A percentile compares a stretch with the other conserved stretches of the same genome.
Evolutionary conservation across 1,140 invertebrate genomes (phyloP).

Genomic region (Neodiprion virginianus): DNA sequence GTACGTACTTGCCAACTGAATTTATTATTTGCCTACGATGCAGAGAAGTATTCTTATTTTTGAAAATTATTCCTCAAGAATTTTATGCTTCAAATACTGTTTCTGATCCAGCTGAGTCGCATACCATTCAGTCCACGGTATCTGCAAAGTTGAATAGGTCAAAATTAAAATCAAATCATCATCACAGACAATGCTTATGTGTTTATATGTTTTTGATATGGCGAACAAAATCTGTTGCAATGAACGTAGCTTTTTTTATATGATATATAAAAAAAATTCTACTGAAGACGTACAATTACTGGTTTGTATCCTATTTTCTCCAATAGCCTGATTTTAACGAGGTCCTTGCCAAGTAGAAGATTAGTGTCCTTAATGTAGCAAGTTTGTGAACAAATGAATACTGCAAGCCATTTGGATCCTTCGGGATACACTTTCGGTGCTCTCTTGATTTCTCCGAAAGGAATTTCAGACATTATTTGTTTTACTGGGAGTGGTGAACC

Average conservation of each 20-base stretch:
- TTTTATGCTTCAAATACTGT: background rate
- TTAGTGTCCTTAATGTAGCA: constrained; percentile 49
- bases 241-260: too few species aligned
- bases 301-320: constrained; percentile 65
- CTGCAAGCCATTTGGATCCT: constrained; percentile 54
- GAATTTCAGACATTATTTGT: constrained; percentile 42
- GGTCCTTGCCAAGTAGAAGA: constrained; percentile 50
- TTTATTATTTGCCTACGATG: too few species aligned
- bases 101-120: background rate
- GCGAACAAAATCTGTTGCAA: too few species aligned
- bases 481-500: constrained; percentile 50
- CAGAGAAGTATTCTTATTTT: too few species aligned
- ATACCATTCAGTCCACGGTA: constrained; percentile 28
- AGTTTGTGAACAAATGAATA: constrained; percentile 58
- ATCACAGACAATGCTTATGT: too few species aligned
- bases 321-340: constrained; percentile 65
- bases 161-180: background rate
- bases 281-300: constrained; percentile 59
- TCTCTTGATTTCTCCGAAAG: constrained; percentile 53
- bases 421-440: constrained; percentile 49
- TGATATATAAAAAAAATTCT: constrained; percentile 19
- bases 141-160: constrained; percentile 25
- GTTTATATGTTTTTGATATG: too few species aligned
- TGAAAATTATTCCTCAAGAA: background rate
- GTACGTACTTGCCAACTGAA: too few species aligned